Evolutionary conservation across 2,797 vertebrate genomes (phyloP).

Genomic region (Dipus sagitta): DNA sequence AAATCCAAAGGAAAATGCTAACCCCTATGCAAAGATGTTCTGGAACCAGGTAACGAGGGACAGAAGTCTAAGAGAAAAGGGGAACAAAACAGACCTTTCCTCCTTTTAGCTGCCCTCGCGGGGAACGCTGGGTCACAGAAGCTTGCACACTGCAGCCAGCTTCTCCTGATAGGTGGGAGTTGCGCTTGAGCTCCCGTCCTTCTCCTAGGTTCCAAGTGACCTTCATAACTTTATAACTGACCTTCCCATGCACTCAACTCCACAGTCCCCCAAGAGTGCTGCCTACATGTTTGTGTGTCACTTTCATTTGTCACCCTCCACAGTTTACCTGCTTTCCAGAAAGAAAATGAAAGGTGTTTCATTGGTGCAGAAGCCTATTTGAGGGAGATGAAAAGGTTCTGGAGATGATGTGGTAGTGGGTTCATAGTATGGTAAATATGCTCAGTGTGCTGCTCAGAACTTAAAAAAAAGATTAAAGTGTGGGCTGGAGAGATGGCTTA

Average conservation of each 20-base stretch:
- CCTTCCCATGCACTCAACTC: not conserved
- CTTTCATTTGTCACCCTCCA: not conserved
- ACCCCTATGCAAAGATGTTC: not conserved
- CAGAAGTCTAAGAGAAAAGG: not conserved
- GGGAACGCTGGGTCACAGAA: not conserved
- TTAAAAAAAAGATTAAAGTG: not conserved
- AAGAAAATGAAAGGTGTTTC: not conserved
- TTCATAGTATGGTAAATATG: not conserved
- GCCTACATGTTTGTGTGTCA: not conserved
- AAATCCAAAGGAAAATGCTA: not conserved
- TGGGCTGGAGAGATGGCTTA: too few species aligned
- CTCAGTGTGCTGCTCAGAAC: not conserved
- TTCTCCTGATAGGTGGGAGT: fast-evolving
- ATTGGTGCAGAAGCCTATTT: not conserved
- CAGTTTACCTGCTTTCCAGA: not conserved
- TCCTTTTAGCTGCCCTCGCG: not conserved
- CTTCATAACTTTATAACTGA: not conserved
- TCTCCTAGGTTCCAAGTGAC: not conserved
- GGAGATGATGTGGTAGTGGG: too few species aligned
- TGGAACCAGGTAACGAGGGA: not conserved
- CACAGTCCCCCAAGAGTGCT: not conserved
- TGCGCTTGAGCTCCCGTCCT: not conserved
- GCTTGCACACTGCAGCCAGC: fast-evolving
- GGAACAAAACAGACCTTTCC: not conserved
- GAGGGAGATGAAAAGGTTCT: not conserved